Base-by-base conservation (phyloP, 2,797 vertebrate genomes). In the Trachurus trachurus region DNA sequence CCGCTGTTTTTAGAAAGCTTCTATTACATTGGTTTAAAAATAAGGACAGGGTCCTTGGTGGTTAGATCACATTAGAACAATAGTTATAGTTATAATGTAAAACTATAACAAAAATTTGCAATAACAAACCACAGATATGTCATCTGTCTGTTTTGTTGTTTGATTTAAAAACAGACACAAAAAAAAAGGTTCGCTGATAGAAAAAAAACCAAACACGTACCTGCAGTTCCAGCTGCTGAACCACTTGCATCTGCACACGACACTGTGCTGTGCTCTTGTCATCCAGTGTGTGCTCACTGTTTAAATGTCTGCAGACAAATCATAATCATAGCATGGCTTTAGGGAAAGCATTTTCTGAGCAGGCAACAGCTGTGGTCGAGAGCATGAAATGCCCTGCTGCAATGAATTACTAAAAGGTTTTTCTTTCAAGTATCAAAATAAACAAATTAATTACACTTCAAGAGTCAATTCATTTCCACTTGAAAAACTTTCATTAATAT, bases 191-290 rank as follows among this genome's bases (percentile, higher is more conserved):
- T 1, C 3, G 10, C 31, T 9, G 13, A 8, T 12, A 31, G 1
- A 5, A 67, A 66, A 63, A 0, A 56, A 73, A 57, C 10, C 1
- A 7, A 49, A 58, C 31, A 6, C 22, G 1, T 96, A 99, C 98
- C 98, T 99, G 98, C 81, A 99, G 93, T 91, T 99, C 98, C 95
- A 99, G 92, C 95, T 99, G 98, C 94, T 99, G 98, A 88, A 99
- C 98, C 90, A 99, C 98, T 93, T 99, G 98, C 98, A 99, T 99
- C 96, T 99, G 98, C 87, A 99, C 98, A 90, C 98, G 97, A 93
- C 98, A 99, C 93, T 99, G 98, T 49, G 98, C 98, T 74, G 98
- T 99, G 87, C 98, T 99, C 95, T 98, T 98, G 94, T 99, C 98
- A 91, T 99, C 98, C 93, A 99, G 96, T 66, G 94, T 97, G 87